Conservation (phyloP, 1,140 invertebrate species). For the Solen grandis region DNA sequence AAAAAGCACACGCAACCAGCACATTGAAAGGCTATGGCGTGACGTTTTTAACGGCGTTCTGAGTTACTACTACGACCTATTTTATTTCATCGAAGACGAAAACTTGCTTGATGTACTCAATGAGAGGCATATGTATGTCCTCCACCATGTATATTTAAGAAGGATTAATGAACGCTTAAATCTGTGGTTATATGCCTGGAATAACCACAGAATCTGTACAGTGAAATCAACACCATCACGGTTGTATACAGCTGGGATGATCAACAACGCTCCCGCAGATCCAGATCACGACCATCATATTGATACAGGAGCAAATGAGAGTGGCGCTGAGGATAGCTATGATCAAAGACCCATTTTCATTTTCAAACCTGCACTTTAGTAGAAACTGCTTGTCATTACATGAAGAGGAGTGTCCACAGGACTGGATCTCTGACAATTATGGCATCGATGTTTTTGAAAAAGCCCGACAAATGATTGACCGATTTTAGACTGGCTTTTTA, state of each 20-base stretch:
- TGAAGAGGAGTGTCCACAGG: background rate
- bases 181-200: background rate
- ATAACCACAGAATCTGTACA: background rate
- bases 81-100: slow-evolving; percentile 3
- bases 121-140: background rate
- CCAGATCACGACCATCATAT: background rate
- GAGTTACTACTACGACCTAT: slow-evolving; percentile 3
- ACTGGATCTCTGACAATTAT: background rate
- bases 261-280: background rate
- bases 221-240: background rate
- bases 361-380: background rate
- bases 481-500: too few species aligned
- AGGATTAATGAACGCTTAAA: background rate
- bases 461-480: background rate
- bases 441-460: background rate
- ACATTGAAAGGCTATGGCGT: slow-evolving; percentile 3
- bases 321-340: background rate
- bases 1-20: slow-evolving; percentile 11
- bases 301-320: background rate
- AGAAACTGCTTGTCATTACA: background rate
- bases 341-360: background rate
- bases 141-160: background rate
- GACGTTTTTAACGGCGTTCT: background rate
- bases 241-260: background rate
- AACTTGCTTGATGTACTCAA: background rate